Base-by-base conservation (phyloP, 37 sponge, comb jelly and placozoan genomes). In the Eunapius fragilis region DNA sequence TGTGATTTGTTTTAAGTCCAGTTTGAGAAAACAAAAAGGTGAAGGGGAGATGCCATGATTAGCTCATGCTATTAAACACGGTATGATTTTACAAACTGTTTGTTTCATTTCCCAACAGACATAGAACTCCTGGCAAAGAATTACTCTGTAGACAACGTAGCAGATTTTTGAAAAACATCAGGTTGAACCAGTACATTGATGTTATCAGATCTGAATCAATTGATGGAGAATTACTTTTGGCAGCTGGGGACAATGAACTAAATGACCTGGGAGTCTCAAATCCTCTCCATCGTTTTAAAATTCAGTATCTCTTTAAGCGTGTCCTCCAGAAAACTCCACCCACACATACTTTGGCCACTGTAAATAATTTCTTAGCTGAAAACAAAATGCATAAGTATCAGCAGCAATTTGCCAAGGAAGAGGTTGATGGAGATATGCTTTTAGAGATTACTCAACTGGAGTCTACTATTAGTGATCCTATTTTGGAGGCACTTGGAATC, bases 341-440 rank as follows among this genome's bases (percentile, higher is more conserved):
- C 71, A 78, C 45, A 30, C 47, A 74, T 26, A 25, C 85, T 19
- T 17, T 25, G 25, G 25, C 30, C 17, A 17, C 27, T 13, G 80
- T 84, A 71, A 0, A 70, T 13, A 24, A 30, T 19, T 78, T 84
- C 80, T 33, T 83, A 74, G 1, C 22, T 31, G 68, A 68, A 67
- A 77, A 80, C 68, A 78, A 72, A n/a, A 72, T 89, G 73, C 80
- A 49, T 11, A 80, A 80, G 74, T 80, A 86, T 49, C 24, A 34
- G 3, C 24, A 58, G 22, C 2, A n/a, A 12, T 72, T 86, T 69
- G 37, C 49, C 7, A 26, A 45, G 24, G 26, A 79, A 0, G 80
- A 74, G 0, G 70, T 86, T 25, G 87, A 86, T 86, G 87, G 87
- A 24, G 87, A 86, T 74, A 71, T 86, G 80, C 79, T 86, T 22